Conservation (phyloP, 2,888 invertebrate genomes). For the Norana najaformis region DNA sequence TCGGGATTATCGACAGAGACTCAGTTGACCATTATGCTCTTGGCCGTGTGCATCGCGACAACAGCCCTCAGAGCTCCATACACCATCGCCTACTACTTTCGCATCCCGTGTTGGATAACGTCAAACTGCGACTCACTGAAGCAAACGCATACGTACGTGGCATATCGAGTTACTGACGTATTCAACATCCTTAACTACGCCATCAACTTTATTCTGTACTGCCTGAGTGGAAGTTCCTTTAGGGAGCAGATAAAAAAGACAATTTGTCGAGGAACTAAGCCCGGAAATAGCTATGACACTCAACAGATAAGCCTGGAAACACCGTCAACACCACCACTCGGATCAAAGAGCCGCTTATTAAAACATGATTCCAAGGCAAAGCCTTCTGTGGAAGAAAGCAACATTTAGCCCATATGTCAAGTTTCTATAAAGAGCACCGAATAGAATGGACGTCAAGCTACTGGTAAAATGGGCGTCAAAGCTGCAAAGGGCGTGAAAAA, state of each 20-base stretch:
- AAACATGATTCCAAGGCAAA: not conserved
- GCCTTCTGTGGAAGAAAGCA: too few relatives aligned
- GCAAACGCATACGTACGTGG: not conserved
- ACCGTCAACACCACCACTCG: not conserved
- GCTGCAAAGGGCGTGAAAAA: too few relatives aligned
- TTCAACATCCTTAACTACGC: not conserved
- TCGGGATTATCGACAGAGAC: not conserved
- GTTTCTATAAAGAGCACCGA: too few relatives aligned
- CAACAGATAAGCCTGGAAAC: not conserved
- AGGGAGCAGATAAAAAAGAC: not conserved
- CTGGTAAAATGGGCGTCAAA: too few relatives aligned
- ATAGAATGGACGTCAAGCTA: too few relatives aligned
- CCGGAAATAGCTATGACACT: not conserved
- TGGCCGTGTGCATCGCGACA: not conserved
- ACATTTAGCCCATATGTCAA: too few relatives aligned
- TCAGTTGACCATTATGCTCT: not conserved
- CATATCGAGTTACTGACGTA: not conserved
- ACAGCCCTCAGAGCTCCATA: not conserved
- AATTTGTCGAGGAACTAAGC: not conserved
- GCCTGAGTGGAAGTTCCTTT: not conserved
- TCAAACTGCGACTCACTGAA: not conserved
- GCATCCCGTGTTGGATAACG: not conserved
- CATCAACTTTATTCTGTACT: conserved; percentile 1
- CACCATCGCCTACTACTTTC: not conserved
- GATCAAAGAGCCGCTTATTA: not conserved